Evolutionary conservation across 1,140 invertebrate genomes (phyloP).

Genomic region (Mactra quadrangularis): DNA sequence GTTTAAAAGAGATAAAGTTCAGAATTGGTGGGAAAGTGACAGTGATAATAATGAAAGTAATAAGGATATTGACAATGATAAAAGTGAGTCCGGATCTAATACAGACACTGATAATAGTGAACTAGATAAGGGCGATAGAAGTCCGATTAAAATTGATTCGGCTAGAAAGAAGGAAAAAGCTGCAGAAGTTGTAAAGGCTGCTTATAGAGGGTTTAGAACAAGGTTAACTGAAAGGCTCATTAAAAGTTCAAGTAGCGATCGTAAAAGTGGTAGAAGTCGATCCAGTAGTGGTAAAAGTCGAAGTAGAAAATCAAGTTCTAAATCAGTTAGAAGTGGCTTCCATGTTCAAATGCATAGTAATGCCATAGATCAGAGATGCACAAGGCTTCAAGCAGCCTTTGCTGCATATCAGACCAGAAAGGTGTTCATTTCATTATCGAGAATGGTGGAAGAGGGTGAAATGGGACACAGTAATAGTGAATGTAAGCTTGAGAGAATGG

Average conservation of each 20-base stretch:
- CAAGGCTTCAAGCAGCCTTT: slow-evolving; percentile 52
- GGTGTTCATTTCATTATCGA: slow-evolving; percentile 41
- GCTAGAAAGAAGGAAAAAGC: neutral
- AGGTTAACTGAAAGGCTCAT: slow-evolving; percentile 19
- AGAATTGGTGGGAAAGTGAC: slow-evolving; percentile 48
- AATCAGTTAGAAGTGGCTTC: slow-evolving; percentile 23
- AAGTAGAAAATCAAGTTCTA: slow-evolving; percentile 6
- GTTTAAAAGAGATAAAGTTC: neutral
- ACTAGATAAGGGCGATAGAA: neutral
- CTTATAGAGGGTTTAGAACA: slow-evolving; percentile 38
- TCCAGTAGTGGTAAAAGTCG: slow-evolving; percentile 11
- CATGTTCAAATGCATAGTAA: slow-evolving; percentile 56
- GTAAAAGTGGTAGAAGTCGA: neutral
- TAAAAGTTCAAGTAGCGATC: neutral
- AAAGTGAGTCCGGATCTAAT: neutral
- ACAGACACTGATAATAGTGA: neutral
- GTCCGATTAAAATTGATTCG: neutral
- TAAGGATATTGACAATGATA: neutral
- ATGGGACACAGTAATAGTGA: neutral
- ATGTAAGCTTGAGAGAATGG: slow-evolving; percentile 35
- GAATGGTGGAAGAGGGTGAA: slow-evolving; percentile 16
- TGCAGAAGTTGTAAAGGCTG: slow-evolving; percentile 23
- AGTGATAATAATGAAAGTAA: neutral
- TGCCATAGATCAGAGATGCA: slow-evolving; percentile 37
- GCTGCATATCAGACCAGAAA: slow-evolving; percentile 52